Evolutionary conservation across 2,797 vertebrate species (phyloP).

Genomic region (Enteromius argenteus): DNA sequence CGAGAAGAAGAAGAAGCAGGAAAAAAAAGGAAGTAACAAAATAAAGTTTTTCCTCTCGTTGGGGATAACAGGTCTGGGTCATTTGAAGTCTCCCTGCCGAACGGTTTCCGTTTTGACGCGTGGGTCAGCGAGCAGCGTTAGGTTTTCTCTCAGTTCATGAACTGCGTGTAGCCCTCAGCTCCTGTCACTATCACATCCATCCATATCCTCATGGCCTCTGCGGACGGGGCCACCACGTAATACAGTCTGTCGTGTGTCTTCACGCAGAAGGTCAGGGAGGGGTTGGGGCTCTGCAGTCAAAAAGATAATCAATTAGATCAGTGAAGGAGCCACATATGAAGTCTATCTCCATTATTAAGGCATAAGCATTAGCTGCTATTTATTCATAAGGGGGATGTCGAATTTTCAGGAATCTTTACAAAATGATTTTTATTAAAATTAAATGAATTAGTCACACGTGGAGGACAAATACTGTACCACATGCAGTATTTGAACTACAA

Average conservation of each 20-base stretch:
- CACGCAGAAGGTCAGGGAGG: conserved; percentile 93
- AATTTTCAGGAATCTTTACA: not conserved
- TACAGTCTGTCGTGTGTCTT: conserved; percentile 97
- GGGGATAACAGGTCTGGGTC: conserved; percentile 61
- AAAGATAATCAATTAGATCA: not conserved
- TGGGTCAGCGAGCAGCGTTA: not conserved
- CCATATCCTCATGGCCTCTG: conserved; percentile 98
- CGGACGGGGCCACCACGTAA: conserved; percentile 92
- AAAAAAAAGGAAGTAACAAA: conserved; percentile 46
- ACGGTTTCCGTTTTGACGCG: conserved; percentile 33
- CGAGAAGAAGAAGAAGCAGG: conserved; percentile 44
- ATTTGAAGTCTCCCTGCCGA: conserved; percentile 67
- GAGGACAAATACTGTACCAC: not conserved
- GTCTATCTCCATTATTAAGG: not conserved
- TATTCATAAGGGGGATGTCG: not conserved
- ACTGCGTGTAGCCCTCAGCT: conserved; percentile 95
- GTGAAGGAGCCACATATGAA: not conserved
- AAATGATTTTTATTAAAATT: not conserved
- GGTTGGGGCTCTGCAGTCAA: conserved; percentile 89
- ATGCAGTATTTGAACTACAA: not conserved
- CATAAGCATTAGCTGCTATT: not conserved
- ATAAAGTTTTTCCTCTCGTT: conserved; percentile 51
- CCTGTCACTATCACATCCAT: conserved; percentile 97
- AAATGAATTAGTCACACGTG: not conserved
- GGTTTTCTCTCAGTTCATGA: conserved; percentile 84